These are phyloP conservation scores for Morpho deidamia DNA, from an alignment of 2,888 invertebrate genomes.

Conservation along the genomic window DNA sequence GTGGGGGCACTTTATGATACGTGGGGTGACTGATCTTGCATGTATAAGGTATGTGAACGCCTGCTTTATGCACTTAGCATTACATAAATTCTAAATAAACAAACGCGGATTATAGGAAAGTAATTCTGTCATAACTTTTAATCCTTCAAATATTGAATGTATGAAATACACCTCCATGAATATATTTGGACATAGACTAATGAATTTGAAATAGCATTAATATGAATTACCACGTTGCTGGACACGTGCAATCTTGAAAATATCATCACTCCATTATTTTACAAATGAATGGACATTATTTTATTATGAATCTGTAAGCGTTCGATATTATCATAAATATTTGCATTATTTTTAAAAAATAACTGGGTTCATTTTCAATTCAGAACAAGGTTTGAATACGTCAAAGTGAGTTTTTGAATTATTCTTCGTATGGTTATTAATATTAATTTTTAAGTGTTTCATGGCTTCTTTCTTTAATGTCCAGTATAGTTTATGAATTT, in stretches of 20 bases:
- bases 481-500: too few relatives aligned
- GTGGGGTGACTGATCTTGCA: too few relatives aligned
- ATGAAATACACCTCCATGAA: slow-evolving; percentile 39
- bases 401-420: slow-evolving; percentile 24
- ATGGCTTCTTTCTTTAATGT: too few relatives aligned
- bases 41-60: neutral
- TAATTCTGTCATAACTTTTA: too few relatives aligned
- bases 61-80: slow-evolving; percentile 1
- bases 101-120: too few relatives aligned
- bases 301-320: slow-evolving; percentile 62
- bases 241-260: slow-evolving; percentile 50
- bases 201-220: slow-evolving; percentile 54
- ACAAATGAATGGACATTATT: slow-evolving; percentile 52
- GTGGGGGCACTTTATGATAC: too few relatives aligned
- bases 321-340: slow-evolving; percentile 50
- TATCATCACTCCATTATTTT: slow-evolving; percentile 42
- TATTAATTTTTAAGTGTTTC: too few relatives aligned
- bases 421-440: neutral
- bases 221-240: slow-evolving; percentile 56
- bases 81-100: too few relatives aligned
- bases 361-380: slow-evolving; percentile 36
- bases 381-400: slow-evolving; percentile 28
- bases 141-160: slow-evolving; percentile 36
- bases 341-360: slow-evolving; percentile 37
- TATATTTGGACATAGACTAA: slow-evolving; percentile 41